phyloP scores from a whole-genome alignment of 2,797 vertebrate species.

The Eulemur albifrons region DNA sequence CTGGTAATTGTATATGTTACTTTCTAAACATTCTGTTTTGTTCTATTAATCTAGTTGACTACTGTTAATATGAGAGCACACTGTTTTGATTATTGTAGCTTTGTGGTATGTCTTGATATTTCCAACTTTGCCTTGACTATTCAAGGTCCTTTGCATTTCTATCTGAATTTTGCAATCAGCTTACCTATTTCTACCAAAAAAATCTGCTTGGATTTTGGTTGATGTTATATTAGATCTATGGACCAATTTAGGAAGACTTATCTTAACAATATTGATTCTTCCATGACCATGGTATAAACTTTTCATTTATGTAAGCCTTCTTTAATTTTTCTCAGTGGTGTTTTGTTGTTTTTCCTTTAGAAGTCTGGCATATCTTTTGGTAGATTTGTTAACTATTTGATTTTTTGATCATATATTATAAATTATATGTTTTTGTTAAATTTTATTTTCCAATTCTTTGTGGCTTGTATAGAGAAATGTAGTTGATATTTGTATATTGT shows the following conservation, averaged over 20 bases:
- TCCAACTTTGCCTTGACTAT: background rate
- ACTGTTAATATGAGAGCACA: background rate
- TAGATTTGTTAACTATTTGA: background rate
- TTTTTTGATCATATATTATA: background rate
- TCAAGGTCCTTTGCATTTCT: background rate
- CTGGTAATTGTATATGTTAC: background rate
- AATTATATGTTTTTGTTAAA: background rate
- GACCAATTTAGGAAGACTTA: background rate
- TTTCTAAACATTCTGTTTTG: background rate
- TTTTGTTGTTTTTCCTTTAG: background rate
- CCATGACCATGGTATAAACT: background rate
- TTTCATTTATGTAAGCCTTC: background rate
- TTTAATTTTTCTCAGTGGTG: background rate
- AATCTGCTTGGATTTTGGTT: background rate
- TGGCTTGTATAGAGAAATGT: background rate
- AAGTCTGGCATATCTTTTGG: background rate
- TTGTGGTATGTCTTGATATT: background rate
- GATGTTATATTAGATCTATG: background rate
- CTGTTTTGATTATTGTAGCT: background rate
- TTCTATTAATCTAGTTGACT: background rate
- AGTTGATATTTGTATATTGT: background rate
- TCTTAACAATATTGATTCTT: background rate
- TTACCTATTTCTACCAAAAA: background rate
- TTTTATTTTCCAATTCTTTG: background rate
- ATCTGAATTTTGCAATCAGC: background rate